Evolutionary conservation across 2,888 invertebrate species (phyloP).

Genomic region (Fragum sueziense): DNA sequence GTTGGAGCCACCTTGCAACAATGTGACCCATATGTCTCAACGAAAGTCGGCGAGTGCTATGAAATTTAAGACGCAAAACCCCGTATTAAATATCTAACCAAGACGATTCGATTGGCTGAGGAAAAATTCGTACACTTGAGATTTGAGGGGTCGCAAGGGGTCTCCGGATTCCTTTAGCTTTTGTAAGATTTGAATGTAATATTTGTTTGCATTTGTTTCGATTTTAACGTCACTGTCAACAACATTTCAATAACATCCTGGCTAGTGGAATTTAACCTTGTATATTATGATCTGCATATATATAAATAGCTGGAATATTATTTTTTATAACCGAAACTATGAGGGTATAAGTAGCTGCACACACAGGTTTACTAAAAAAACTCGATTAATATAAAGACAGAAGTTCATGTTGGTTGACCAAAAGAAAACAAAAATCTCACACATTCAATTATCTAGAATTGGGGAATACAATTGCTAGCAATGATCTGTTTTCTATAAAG

Average conservation of each 20-base stretch:
- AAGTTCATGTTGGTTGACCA: too few species aligned
- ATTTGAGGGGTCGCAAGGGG: conserved; percentile 4
- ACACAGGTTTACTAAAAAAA: too few species aligned
- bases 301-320: too few species aligned
- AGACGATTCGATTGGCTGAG: conserved; percentile 31
- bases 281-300: neutral
- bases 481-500: too few species aligned
- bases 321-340: too few species aligned
- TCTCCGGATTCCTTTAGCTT: neutral
- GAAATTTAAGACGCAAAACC: conserved; percentile 46
- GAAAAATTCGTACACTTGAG: conserved; percentile 22
- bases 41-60: conserved; percentile 35
- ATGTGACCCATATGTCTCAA: conserved; percentile 34
- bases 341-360: too few species aligned
- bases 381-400: too few species aligned
- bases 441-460: too few species aligned
- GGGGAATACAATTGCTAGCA: too few species aligned
- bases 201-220: neutral
- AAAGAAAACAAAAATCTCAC: too few species aligned
- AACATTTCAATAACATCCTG: neutral
- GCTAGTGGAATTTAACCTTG: neutral
- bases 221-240: too few species aligned
- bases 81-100: conserved; percentile 40
- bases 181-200: neutral
- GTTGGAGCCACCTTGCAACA: conserved; percentile 31